Evolutionary conservation across 2,888 invertebrate genomes (phyloP).

Genomic region (Leucophora obtusa): DNA sequence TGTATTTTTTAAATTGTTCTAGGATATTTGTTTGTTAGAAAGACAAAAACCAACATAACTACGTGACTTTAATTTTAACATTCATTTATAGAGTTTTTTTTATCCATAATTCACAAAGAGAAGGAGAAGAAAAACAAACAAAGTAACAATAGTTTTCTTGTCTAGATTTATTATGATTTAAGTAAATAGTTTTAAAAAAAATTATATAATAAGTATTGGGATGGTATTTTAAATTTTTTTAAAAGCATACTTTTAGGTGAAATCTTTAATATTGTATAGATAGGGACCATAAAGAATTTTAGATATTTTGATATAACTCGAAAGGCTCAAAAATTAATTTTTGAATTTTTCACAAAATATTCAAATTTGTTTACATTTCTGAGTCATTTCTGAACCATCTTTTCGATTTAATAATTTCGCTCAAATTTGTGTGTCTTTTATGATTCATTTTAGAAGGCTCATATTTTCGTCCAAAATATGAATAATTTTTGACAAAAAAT

Average conservation of each 20-base stretch:
- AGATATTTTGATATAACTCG: too few relatives aligned
- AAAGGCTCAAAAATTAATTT: too few relatives aligned
- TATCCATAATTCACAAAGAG: slow-evolving; percentile 1
- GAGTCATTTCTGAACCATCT: too few relatives aligned
- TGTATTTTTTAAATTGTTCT: slow-evolving; percentile 22
- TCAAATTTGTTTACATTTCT: too few relatives aligned
- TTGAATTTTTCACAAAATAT: too few relatives aligned
- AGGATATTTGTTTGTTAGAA: slow-evolving; percentile 26
- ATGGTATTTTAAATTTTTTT: neutral
- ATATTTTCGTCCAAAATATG: too few relatives aligned
- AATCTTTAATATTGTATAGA: too few relatives aligned
- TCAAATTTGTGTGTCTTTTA: too few relatives aligned
- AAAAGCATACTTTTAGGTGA: neutral
- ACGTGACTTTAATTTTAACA: slow-evolving; percentile 56
- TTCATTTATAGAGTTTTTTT: slow-evolving; percentile 20
- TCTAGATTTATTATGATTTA: slow-evolving; percentile 30
- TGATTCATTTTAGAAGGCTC: too few relatives aligned
- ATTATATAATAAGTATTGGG: neutral
- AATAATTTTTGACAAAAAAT: too few relatives aligned
- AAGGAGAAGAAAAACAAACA: slow-evolving; percentile 4
- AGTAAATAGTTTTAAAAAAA: slow-evolving; percentile 16
- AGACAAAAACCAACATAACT: slow-evolving; percentile 38
- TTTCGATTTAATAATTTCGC: too few relatives aligned
- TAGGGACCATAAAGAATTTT: too few relatives aligned
- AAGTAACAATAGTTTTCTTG: slow-evolving; percentile 10